phyloP scores from a whole-genome alignment of 1,140 invertebrate genomes.

The Sipha flava region DNA sequence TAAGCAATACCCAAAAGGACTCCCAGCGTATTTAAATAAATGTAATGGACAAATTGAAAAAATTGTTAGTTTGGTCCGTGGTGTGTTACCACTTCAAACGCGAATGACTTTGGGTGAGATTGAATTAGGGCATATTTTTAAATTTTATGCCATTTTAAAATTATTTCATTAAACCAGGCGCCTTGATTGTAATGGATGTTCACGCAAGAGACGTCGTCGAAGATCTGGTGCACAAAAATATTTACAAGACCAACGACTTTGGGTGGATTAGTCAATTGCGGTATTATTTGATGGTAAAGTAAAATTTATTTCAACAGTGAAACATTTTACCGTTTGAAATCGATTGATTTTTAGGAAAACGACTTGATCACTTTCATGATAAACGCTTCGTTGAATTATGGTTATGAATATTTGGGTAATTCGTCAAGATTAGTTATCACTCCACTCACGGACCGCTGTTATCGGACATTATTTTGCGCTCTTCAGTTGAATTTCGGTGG shows the following conservation, averaged over 20 bases:
- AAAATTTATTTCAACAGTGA: not conserved
- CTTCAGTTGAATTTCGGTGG: constrained; percentile 73
- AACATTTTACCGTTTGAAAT: not conserved
- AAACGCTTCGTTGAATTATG: constrained; percentile 79
- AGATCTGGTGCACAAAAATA: constrained; percentile 58
- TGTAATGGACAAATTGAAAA: constrained; percentile 67
- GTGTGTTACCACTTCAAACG: constrained; percentile 77
- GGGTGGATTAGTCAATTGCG: constrained; percentile 84
- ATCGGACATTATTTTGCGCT: constrained; percentile 84
- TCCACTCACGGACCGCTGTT: constrained; percentile 82
- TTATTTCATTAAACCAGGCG: constrained; percentile 50
- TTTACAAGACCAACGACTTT: constrained; percentile 69
- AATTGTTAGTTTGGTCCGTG: constrained; percentile 78
- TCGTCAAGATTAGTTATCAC: constrained; percentile 78
- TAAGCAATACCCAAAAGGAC: constrained; percentile 46
- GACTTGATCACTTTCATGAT: constrained; percentile 80
- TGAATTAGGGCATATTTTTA: not conserved
- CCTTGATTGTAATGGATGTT: constrained; percentile 83
- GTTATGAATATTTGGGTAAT: constrained; percentile 94
- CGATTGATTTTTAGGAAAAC: constrained; percentile 47
- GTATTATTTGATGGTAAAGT: constrained; percentile 85
- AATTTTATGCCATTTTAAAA: not conserved
- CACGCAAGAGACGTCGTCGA: constrained; percentile 80
- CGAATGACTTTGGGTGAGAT: constrained; percentile 73
- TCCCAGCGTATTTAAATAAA: constrained; percentile 50